phyloP scores from a whole-genome alignment of 2,113 vertebrate species.

The Rattus norvegicus region DNA sequence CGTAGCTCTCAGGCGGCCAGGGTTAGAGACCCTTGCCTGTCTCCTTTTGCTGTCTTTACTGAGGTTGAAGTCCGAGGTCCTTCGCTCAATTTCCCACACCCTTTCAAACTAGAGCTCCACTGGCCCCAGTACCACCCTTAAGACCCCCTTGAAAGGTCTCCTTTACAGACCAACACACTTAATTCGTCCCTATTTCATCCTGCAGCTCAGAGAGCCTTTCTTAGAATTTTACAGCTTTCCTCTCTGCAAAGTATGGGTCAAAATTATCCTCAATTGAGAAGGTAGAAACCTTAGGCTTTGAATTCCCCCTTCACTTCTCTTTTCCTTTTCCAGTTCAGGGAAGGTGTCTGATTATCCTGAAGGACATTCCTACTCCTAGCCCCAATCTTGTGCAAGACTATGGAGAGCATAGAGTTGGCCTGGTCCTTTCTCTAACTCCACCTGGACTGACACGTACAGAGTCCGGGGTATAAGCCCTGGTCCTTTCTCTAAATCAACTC shows the following conservation, averaged over 20 bases:
- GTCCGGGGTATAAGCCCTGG: neutral
- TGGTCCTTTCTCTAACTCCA: neutral
- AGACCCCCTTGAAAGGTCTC: neutral
- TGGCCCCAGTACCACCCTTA: neutral
- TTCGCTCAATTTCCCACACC: neutral
- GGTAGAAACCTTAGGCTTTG: neutral
- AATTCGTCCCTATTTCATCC: neutral
- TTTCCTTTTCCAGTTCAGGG: neutral
- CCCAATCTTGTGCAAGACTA: neutral
- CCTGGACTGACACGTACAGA: neutral
- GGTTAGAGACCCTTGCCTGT: neutral
- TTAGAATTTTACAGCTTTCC: neutral
- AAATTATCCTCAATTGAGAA: neutral
- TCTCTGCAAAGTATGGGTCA: neutral
- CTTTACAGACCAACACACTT: neutral
- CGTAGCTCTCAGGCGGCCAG: neutral
- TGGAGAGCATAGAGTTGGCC: neutral
- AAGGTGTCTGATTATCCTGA: neutral
- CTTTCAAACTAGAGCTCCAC: neutral
- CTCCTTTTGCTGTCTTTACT: accelerated
- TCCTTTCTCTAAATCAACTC: neutral
- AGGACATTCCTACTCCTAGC: too few species aligned
- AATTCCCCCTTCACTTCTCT: neutral
- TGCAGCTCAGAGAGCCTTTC: neutral
- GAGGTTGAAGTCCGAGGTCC: neutral